Base-by-base conservation (phyloP, 2,888 invertebrate species). In the Zhuqinia jingwanae region DNA sequence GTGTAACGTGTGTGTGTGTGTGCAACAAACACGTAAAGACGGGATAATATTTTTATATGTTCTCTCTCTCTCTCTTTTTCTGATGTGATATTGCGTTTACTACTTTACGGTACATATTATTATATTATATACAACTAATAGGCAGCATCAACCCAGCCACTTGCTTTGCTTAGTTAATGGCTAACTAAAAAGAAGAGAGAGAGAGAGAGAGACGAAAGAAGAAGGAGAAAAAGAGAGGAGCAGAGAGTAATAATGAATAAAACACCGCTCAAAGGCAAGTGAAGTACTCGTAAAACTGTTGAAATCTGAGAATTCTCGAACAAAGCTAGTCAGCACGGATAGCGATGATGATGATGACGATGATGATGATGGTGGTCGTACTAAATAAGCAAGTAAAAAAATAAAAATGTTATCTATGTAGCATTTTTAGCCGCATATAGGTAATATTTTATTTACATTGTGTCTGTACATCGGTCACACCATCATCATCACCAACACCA, bases 211-310 rank as follows among this genome's bases (percentile, higher is more conserved):
- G 36, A 20, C 17, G 68, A 68, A 68, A 22, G 42, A 68, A 42
- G 42, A 42, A 50, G 50, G 50, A 8, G 5, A 36, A 68, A 68
- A 42, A 68, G 68, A 50, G 50, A 13, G 36, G 5, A 36, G 36
- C 36, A 20, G 15, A 81, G 25, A 75, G 70, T 70, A 70, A 36
- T 82, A 63, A 76, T 82, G 82, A 82, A 82, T 82, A 82, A 82
- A 70, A 73, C 76, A 82, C 82, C 76, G 82, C 82, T 82, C 75
- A 82, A 82, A 82, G 82, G 75, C 82, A 82, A 75, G 82, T 65
- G 65, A 82, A 82, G 75, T 75, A 63, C 82, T 65, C 82, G 22
- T 75, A 82, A 82, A 82, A 76, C 82, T 82, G 82, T 65, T 82
- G 82, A 82, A 82, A 82, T 82, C 75, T 63, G 82, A 82, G 82